phyloP scores from a whole-genome alignment of 2,797 vertebrate genomes.

The Rhinella marina region DNA sequence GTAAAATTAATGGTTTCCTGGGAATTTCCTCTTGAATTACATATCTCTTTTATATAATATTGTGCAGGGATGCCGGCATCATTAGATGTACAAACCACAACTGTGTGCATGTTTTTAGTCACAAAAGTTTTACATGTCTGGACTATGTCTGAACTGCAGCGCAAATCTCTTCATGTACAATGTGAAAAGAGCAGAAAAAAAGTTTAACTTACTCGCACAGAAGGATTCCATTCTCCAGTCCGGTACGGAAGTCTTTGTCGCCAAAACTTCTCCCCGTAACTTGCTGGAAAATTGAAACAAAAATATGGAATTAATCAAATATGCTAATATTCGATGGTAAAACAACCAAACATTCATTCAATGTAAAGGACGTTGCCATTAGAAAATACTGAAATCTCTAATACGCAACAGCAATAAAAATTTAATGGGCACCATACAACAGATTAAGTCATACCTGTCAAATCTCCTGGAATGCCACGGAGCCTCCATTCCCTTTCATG shows the following conservation, averaged over 20 bases:
- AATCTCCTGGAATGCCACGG: no score
- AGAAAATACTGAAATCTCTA: no score
- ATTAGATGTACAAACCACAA: neutral
- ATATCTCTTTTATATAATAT: neutral
- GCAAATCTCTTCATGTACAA: neutral
- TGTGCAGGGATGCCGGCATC: neutral
- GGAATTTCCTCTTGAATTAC: neutral
- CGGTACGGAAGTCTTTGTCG: conserved; percentile 89
- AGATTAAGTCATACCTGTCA: neutral
- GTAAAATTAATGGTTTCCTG: neutral
- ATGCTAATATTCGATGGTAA: neutral
- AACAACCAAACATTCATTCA: neutral
- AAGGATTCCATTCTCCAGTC: conserved; percentile 93
- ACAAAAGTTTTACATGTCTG: neutral
- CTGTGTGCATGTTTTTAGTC: neutral
- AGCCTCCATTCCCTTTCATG: no score
- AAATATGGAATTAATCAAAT: neutral
- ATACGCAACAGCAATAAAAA: no score
- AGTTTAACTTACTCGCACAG: conserved; percentile 93
- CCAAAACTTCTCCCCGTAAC: conserved; percentile 93
- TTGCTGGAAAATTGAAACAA: conserved; percentile 77
- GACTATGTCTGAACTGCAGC: neutral
- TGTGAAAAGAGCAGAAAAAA: conserved; percentile 39
- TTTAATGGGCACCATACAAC: neutral
- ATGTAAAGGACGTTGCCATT: neutral